phyloP scores from a whole-genome alignment of 1,140 invertebrate species.

The Temnothorax longispinosus region DNA sequence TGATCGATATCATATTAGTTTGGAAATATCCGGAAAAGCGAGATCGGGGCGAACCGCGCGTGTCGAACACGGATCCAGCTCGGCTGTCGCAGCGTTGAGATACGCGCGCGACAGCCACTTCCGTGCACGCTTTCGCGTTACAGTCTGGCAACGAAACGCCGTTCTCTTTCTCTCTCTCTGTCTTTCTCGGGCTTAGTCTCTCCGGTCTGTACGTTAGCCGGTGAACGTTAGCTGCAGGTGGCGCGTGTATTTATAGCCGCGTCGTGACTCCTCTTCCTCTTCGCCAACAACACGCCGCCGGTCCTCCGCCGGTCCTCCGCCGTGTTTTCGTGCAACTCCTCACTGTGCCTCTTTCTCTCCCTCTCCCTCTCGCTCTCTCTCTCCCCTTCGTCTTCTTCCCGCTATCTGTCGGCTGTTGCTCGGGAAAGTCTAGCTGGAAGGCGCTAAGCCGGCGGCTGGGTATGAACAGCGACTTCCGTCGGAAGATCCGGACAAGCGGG shows the following conservation, averaged over 20 bases:
- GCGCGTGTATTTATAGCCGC: conserved; percentile 84
- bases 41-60: not conserved
- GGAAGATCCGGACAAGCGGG: not conserved
- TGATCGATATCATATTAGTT: not conserved
- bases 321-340: conserved; percentile 58
- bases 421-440: conserved; percentile 34
- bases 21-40: not conserved
- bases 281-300: conserved; percentile 76
- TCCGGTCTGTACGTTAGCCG: conserved; percentile 66
- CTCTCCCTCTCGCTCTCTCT: not conserved
- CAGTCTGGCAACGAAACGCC: conserved; percentile 54
- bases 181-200: conserved; percentile 72
- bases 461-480: conserved; percentile 37
- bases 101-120: conserved; percentile 18
- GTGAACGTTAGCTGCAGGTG: conserved; percentile 85
- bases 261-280: conserved; percentile 84
- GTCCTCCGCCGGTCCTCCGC: conserved; percentile 3
- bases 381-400: not conserved
- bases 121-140: conserved; percentile 46
- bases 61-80: conserved; percentile 17
- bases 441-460: conserved; percentile 17
- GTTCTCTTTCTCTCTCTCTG: conserved; percentile 41
- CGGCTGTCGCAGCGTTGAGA: conserved; percentile 28
- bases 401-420: conserved; percentile 33
- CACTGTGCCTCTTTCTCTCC: conserved; percentile 35